These are phyloP conservation scores for Smutsia gigantea DNA, from an alignment of 2,797 vertebrate genomes.

Conservation along the genomic window DNA sequence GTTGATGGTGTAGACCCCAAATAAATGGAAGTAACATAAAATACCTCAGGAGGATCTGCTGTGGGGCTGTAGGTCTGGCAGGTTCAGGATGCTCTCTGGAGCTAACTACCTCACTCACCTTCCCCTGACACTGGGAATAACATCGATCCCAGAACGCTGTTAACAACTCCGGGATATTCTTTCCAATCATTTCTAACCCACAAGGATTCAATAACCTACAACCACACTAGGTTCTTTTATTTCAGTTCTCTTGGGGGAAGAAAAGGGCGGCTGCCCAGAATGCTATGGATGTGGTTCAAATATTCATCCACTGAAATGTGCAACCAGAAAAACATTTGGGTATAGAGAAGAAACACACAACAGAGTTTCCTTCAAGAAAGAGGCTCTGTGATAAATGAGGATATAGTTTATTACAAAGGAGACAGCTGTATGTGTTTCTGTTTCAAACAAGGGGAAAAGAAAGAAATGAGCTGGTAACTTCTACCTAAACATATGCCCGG, in stretches of 20 bases:
- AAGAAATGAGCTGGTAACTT: not conserved
- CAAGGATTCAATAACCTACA: not conserved
- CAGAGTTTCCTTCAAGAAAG: not conserved
- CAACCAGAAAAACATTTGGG: not conserved
- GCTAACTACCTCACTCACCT: not conserved
- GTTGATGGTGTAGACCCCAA: not conserved
- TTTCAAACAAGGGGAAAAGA: conserved; percentile 4
- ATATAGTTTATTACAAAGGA: not conserved
- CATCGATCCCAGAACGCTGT: not conserved
- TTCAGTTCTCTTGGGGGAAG: not conserved
- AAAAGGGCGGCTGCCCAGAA: not conserved
- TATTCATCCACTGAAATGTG: not conserved
- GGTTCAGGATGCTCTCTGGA: not conserved
- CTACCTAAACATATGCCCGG: not conserved
- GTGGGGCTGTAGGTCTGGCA: not conserved
- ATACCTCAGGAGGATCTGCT: not conserved
- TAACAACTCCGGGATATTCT: not conserved
- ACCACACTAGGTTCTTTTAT: not conserved
- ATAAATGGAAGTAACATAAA: not conserved
- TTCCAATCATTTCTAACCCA: not conserved
- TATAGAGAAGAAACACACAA: not conserved
- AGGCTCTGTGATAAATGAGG: not conserved
- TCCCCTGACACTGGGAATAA: not conserved
- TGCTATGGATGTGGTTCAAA: not conserved
- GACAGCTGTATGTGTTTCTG: not conserved